These are phyloP conservation scores for Himantopus leucocephalus DNA, from an alignment of 2,113 vertebrate species.

Conservation along the genomic window DNA sequence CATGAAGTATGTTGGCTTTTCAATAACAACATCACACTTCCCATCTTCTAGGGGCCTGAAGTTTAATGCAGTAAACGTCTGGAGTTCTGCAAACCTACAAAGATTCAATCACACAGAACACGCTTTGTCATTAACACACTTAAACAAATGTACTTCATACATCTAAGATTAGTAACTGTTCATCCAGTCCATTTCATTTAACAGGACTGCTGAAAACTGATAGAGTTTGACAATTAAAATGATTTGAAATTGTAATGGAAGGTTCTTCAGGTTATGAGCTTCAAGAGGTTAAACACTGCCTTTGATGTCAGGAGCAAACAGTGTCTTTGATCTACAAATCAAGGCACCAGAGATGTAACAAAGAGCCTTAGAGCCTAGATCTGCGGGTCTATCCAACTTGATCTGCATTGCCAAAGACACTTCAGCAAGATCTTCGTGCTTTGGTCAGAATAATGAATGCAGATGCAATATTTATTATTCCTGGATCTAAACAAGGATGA, in stretches of 20 bases:
- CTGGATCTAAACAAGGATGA: not conserved
- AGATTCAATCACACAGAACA: not conserved
- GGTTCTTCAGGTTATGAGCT: conserved; percentile 32
- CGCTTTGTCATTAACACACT: conserved; percentile 1
- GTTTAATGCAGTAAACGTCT: conserved; percentile 83
- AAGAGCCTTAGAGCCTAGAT: not conserved
- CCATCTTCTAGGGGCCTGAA: conserved; percentile 81
- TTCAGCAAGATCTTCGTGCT: not conserved
- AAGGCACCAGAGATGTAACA: conserved; percentile 3
- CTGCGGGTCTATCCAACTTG: not conserved
- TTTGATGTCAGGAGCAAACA: conserved; percentile 55
- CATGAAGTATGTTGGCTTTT: conserved; percentile 94
- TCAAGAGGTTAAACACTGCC: conserved; percentile 63
- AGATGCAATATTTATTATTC: not conserved
- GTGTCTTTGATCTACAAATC: conserved; percentile 69
- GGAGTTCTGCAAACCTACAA: conserved; percentile 94
- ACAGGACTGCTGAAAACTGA: not conserved
- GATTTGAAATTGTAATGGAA: conserved; percentile 43
- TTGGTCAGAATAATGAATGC: not conserved
- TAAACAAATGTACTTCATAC: not conserved
- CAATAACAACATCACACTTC: conserved; percentile 87
- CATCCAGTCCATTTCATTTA: not conserved
- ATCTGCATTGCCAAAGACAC: conserved; percentile 33
- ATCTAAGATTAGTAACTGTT: not conserved
- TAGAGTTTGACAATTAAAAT: conserved; percentile 41